Conservation (phyloP, 2,888 invertebrate species). For the Hemithea aestivaria region DNA sequence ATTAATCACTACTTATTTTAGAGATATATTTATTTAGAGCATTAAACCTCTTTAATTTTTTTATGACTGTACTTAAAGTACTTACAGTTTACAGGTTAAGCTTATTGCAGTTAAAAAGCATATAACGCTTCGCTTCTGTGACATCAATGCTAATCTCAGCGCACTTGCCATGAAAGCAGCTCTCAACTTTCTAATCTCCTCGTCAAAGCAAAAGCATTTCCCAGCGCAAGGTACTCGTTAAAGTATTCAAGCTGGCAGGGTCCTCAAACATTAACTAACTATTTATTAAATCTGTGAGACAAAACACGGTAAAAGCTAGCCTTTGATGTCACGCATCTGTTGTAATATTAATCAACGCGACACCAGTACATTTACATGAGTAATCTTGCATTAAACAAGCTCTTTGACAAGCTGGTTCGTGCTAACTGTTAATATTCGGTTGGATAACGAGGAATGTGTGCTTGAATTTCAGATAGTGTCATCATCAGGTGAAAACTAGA, state of each 20-base stretch:
- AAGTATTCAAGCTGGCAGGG: no score
- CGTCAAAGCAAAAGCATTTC: not conserved
- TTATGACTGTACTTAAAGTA: no score
- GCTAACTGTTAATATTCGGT: conserved; percentile 9
- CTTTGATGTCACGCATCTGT: conserved; percentile 29
- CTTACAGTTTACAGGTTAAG: no score
- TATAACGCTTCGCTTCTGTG: no score
- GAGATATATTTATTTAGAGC: no score
- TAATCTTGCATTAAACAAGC: conserved; percentile 15
- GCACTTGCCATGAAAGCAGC: conserved; percentile 8
- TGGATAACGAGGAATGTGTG: conserved; percentile 4
- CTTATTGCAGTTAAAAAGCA: no score
- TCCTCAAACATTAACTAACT: no score
- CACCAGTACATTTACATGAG: conserved; percentile 6
- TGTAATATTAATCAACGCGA: conserved; percentile 14
- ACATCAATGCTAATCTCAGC: no score
- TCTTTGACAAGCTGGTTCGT: conserved; percentile 12
- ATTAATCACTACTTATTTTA: no score
- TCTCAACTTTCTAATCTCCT: no score
- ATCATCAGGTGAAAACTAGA: conserved; percentile 1
- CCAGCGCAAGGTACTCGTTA: not conserved
- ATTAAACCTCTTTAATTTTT: no score
- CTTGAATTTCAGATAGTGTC: conserved; percentile 5
- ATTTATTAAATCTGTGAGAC: no score
- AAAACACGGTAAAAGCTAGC: conserved; percentile 8